phyloP scores from a whole-genome alignment of 2,888 invertebrate species.

The Phaedon cochleariae region DNA sequence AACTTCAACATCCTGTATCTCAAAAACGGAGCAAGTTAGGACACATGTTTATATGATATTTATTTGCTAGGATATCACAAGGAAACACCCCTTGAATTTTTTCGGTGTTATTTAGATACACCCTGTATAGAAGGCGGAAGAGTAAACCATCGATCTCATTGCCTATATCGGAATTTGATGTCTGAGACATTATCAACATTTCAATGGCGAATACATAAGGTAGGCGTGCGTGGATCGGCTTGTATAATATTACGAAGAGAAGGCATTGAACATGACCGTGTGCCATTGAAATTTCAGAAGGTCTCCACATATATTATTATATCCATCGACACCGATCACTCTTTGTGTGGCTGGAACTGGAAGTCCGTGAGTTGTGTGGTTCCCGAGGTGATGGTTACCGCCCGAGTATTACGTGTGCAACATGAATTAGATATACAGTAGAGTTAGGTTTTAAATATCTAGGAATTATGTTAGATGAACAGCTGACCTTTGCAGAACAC shows the following conservation, averaged over 20 bases:
- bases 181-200: slow-evolving; percentile 8
- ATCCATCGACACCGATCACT: slow-evolving; percentile 31
- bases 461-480: no score
- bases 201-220: slow-evolving; percentile 17
- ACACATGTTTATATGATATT: no score
- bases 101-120: no score
- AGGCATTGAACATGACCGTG: slow-evolving; percentile 55
- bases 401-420: not conserved
- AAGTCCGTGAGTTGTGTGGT: slow-evolving; percentile 26
- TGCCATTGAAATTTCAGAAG: slow-evolving; percentile 54
- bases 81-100: no score
- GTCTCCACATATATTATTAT: no score
- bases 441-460: no score
- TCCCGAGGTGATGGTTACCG: not conserved
- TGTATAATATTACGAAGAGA: slow-evolving; percentile 17
- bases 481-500: no score
- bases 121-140: no score
- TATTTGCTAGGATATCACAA: no score
- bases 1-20: no score
- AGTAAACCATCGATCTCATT: not conserved
- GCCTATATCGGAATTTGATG: not conserved
- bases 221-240: slow-evolving; percentile 26
- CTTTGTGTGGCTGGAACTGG: slow-evolving; percentile 40
- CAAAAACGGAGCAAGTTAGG: no score
- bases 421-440: not conserved